Conservation (phyloP, 2,113 vertebrate species). For the Halichoerus grypus region DNA sequence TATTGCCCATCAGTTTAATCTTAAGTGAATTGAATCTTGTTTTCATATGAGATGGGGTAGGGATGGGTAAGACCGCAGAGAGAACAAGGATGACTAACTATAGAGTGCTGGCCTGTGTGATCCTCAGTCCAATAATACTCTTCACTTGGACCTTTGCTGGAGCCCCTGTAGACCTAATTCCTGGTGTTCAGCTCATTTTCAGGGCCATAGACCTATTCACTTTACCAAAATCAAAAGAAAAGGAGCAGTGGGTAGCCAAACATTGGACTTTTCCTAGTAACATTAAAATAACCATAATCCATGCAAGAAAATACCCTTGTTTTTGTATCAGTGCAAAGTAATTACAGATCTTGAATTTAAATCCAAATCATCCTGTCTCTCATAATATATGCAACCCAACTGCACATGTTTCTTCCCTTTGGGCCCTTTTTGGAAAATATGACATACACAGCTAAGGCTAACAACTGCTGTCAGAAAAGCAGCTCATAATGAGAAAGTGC, state of each 20-base stretch:
- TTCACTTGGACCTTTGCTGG: not conserved
- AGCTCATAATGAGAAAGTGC: slow-evolving; percentile 26
- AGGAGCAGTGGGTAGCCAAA: not conserved
- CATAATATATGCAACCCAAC: not conserved
- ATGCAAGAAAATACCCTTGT: not conserved
- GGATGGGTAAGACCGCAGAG: not conserved
- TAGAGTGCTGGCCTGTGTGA: not conserved
- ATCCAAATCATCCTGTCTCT: not conserved
- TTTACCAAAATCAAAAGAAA: slow-evolving; percentile 53
- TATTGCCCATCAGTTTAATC: slow-evolving; percentile 61
- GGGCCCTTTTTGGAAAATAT: not conserved
- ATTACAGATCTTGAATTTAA: slow-evolving; percentile 59
- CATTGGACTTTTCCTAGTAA: not conserved
- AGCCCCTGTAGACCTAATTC: not conserved
- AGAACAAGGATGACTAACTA: not conserved
- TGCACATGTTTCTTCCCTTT: not conserved
- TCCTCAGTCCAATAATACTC: not conserved
- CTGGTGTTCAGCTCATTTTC: not conserved
- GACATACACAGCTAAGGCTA: slow-evolving; percentile 3
- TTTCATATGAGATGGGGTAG: not conserved
- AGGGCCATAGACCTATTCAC: not conserved
- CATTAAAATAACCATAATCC: slow-evolving; percentile 33
- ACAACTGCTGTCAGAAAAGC: slow-evolving; percentile 28
- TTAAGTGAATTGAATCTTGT: slow-evolving; percentile 54
- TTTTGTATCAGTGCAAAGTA: not conserved